These are phyloP conservation scores for Ceratothoa steindachneri DNA, from an alignment of 2,888 invertebrate species.

Conservation along the genomic window DNA sequence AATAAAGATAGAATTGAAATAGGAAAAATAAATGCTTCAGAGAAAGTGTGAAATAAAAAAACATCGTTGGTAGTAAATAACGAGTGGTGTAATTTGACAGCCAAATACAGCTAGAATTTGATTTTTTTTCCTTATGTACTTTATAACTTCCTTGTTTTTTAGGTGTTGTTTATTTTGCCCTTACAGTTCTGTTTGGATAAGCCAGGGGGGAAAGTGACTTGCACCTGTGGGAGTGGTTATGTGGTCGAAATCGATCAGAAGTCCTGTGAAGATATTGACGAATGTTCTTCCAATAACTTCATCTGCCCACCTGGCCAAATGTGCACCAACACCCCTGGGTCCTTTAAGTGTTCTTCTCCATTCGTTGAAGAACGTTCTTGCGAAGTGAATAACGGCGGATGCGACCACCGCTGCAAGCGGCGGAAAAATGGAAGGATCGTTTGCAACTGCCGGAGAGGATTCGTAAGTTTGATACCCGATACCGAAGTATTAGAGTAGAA, in stretches of 20 bases:
- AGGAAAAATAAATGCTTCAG: too few species aligned
- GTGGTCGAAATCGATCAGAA: neutral
- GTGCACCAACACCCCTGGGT: neutral
- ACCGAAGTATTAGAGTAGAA: too few species aligned
- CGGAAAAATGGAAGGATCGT: neutral
- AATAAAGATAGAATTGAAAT: too few species aligned
- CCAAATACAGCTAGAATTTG: neutral
- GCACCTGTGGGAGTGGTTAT: neutral
- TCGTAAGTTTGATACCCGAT: too few species aligned
- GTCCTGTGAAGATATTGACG: neutral
- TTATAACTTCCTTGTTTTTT: too few species aligned
- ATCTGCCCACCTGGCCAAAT: neutral
- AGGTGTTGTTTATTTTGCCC: too few species aligned
- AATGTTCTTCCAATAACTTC: neutral
- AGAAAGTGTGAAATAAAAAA: neutral
- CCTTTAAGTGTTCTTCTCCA: neutral
- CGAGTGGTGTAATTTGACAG: neutral
- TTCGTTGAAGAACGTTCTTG: too few species aligned
- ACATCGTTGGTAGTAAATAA: neutral
- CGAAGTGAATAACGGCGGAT: neutral
- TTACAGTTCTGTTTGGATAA: neutral
- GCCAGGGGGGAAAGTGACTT: neutral
- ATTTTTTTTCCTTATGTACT: neutral
- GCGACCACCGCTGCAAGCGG: neutral
- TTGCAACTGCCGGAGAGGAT: neutral